These are phyloP conservation scores for Agrilus mali DNA, from an alignment of 2,888 invertebrate genomes.

Conservation along the genomic window DNA sequence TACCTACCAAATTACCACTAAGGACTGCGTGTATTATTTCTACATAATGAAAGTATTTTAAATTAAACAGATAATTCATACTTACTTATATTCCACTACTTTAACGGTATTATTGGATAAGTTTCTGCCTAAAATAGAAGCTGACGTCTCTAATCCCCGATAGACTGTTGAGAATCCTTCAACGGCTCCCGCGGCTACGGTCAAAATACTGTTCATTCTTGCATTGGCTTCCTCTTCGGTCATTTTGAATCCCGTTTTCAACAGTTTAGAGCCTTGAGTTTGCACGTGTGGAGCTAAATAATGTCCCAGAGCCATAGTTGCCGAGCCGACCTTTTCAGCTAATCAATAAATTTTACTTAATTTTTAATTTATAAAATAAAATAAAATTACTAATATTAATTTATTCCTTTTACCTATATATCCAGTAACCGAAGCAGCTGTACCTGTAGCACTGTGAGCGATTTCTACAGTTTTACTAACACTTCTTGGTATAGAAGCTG, in stretches of 20 bases:
- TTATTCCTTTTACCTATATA: conserved; percentile 40
- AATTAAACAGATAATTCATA: conserved; percentile 5
- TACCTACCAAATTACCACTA: too few relatives aligned
- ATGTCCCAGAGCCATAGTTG: conserved; percentile 52
- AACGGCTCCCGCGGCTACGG: conserved; percentile 58
- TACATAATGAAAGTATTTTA: too few relatives aligned
- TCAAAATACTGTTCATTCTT: conserved; percentile 45
- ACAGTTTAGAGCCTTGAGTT: conserved; percentile 45
- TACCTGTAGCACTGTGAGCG: conserved; percentile 52
- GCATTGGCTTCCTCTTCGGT: conserved; percentile 40
- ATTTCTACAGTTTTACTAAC: conserved; percentile 46
- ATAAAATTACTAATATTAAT: not conserved
- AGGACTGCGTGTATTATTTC: too few relatives aligned
- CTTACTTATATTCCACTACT: conserved; percentile 60
- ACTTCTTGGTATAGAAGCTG: conserved; percentile 38
- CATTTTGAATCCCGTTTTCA: conserved; percentile 43
- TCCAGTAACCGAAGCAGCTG: conserved; percentile 55
- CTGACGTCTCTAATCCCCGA: conserved; percentile 56
- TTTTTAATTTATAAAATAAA: not conserved
- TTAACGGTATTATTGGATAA: conserved; percentile 61
- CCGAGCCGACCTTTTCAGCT: conserved; percentile 49
- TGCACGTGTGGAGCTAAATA: conserved; percentile 57
- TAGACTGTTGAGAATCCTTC: conserved; percentile 60
- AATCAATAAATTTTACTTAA: not conserved
- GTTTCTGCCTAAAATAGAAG: conserved; percentile 47